These are phyloP conservation scores for Parotocinclus haroldoi DNA, from an alignment of 2,797 vertebrate species.

Conservation along the genomic window DNA sequence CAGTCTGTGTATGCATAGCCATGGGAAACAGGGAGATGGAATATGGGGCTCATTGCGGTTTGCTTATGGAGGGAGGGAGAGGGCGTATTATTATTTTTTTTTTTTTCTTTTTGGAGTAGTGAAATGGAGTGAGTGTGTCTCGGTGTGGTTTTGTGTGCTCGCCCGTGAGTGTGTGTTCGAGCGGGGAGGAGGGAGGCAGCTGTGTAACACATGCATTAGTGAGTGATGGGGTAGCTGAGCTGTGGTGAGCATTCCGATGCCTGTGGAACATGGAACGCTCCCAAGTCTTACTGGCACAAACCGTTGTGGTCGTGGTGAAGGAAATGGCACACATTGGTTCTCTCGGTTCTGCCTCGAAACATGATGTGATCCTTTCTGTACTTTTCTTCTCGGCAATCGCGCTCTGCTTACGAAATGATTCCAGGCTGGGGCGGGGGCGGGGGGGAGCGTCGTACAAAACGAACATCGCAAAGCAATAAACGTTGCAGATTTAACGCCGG, in stretches of 20 bases:
- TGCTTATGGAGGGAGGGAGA: not conserved
- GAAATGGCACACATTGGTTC: conserved; percentile 67
- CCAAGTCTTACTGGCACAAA: conserved; percentile 65
- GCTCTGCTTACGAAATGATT: not conserved
- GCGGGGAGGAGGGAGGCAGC: conserved; percentile 58
- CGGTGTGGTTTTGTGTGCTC: conserved; percentile 17
- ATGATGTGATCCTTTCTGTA: conserved; percentile 27
- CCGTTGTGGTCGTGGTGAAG: conserved; percentile 69
- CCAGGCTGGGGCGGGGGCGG: no score
- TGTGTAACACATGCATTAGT: conserved; percentile 73
- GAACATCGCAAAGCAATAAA: no score
- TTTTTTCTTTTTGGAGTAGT: not conserved
- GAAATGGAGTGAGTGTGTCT: not conserved
- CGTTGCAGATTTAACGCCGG: no score
- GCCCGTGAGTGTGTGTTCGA: conserved; percentile 27
- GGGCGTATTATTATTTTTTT: no score
- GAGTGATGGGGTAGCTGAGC: conserved; percentile 56
- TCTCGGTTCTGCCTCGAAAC: conserved; percentile 63
- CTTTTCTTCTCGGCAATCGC: conserved; percentile 6
- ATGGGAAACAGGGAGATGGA: conserved; percentile 27
- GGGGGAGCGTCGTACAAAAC: no score
- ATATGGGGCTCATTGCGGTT: conserved; percentile 22
- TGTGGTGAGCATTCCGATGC: conserved; percentile 71
- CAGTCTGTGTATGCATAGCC: no score
- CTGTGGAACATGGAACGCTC: conserved; percentile 67